Base-by-base conservation (phyloP, 2,113 vertebrate genomes). In the Mirounga angustirostris region DNA sequence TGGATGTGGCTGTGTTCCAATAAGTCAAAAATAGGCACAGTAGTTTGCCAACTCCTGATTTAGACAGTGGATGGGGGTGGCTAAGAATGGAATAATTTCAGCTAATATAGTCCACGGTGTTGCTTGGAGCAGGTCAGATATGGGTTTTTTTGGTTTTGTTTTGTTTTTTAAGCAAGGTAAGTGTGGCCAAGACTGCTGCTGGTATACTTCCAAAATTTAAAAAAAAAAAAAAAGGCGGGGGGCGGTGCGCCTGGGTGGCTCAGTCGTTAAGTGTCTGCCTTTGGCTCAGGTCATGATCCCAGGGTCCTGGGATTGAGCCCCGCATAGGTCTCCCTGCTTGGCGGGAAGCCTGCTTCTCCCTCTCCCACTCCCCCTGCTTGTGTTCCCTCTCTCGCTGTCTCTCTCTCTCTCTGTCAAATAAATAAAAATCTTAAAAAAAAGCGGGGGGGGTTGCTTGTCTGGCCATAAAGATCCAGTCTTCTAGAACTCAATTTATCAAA, bases 131-230 rank as follows among this genome's bases (percentile, higher is more conserved):
- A 63, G 52, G 11, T 63, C 69, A 71, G 24, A 36, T 84, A n/a
- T 18, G 46, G 46, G 19, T 80, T 46, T n/a, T 46, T 54, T 54
- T 14, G 14, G 52, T 52, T 52, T 52, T 52, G 12, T 15, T 61
- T 22, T 69, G 81, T 43, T 36, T 63, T 86, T 92, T 43, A 22
- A 90, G n/a, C 26, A 52, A 78, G 30, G 12, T 13, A 79, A 67
- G 15, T 50, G 24, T 65, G 21, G 10, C 43, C 73, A 56, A 85
- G n/a, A 50, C 24, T 46, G 52, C 33, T 73, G 4, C 30, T 36
- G 9, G 6, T 90, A 28, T 36, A 80, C n/a, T 94, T 94, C 52
- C 84, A 40, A 84, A 93, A 91, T 74, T 24, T 3, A 76, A 40
- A 71, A 65, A 28, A 54, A 83, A 40, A 58, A 65, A 65, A 50